These are phyloP conservation scores for Teleiodes luculella DNA, from an alignment of 2,888 invertebrate genomes.

Conservation along the genomic window DNA sequence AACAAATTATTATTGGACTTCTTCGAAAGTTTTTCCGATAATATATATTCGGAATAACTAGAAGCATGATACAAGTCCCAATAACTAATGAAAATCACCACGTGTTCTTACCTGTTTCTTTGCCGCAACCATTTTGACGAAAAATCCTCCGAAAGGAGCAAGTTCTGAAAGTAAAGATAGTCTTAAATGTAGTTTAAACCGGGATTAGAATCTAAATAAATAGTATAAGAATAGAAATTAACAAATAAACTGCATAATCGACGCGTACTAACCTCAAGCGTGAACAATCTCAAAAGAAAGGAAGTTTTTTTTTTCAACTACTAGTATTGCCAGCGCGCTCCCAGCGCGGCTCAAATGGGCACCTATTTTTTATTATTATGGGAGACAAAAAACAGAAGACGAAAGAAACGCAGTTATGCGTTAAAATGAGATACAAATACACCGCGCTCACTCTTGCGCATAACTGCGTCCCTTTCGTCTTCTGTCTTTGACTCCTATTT, in stretches of 20 bases:
- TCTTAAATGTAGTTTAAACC: background rate
- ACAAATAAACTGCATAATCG: too few relatives aligned
- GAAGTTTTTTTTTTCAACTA: background rate
- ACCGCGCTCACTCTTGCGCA: too few relatives aligned
- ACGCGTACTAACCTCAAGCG: conserved; percentile 4
- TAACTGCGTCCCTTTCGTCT: too few relatives aligned
- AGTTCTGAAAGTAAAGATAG: background rate
- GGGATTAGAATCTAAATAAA: background rate
- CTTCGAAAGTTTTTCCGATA: conserved; percentile 34
- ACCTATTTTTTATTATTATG: too few relatives aligned
- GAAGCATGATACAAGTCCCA: conserved; percentile 57
- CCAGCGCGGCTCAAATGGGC: too few relatives aligned
- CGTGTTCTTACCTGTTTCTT: conserved; percentile 87
- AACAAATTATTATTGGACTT: conserved; percentile 56
- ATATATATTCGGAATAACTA: conserved; percentile 36
- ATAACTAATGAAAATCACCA: conserved; percentile 30
- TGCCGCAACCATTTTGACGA: conserved; percentile 85
- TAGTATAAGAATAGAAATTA: background rate
- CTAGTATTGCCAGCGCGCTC: background rate
- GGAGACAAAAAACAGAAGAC: too few relatives aligned
- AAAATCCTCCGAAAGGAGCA: background rate
- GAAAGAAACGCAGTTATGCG: too few relatives aligned
- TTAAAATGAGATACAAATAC: too few relatives aligned
- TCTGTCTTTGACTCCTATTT: too few relatives aligned
- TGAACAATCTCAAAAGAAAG: conserved; percentile 1